Percentiles rank a stretch among this genome's conserved stretches.
Conservation (phyloP, 2,797 vertebrate species). For the Peromyscus melanophrys region DNA sequence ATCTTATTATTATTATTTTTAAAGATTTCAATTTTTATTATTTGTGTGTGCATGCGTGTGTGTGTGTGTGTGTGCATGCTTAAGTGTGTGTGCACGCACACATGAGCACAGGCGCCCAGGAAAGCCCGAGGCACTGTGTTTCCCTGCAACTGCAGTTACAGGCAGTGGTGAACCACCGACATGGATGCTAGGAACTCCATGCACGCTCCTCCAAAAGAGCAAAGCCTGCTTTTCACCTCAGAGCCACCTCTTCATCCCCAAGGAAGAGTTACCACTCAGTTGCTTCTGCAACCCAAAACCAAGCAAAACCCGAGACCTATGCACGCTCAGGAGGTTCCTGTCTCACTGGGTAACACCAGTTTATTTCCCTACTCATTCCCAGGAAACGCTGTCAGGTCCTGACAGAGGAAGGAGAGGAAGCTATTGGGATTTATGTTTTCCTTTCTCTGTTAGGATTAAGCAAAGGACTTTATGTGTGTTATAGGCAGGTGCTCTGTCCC, state of each 20-base stretch:
- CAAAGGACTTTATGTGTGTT: not conserved
- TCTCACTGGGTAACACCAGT: not conserved
- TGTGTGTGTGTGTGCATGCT: no score
- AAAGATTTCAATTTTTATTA: not conserved
- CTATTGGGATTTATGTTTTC: not conserved
- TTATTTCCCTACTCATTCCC: constrained; percentile 11
- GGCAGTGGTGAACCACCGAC: not conserved
- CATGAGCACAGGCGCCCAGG: not conserved
- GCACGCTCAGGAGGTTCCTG: constrained; percentile 1
- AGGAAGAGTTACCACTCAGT: constrained; percentile 8
- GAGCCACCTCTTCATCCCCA: not conserved
- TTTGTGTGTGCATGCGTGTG: not conserved
- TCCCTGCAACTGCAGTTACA: not conserved
- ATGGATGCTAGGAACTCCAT: not conserved
- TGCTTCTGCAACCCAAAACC: not conserved
- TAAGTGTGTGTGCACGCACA: not conserved
- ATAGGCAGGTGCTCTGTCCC: not conserved
- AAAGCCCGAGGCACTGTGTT: not conserved
- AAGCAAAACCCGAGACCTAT: not conserved
- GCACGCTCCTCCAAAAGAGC: not conserved
- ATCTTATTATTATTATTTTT: not conserved
- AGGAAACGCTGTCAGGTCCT: constrained; percentile 22
- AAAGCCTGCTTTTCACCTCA: not conserved
- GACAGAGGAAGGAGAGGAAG: not conserved
- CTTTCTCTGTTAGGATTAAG: not conserved